Conservation (phyloP, 1,140 invertebrate species). For the Hypothenemus hampei region DNA sequence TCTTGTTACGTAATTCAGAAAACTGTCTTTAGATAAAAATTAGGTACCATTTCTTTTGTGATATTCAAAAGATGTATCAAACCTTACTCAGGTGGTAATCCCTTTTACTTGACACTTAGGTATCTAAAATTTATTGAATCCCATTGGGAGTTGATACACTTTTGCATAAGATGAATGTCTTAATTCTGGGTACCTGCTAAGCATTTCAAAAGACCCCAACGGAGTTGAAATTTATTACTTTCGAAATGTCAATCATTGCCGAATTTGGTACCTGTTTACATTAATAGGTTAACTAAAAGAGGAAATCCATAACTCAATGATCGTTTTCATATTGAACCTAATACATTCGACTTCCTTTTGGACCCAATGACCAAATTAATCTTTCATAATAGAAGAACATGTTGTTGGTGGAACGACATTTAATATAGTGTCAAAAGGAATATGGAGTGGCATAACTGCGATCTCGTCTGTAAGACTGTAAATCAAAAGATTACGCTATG, state of each 20-base stretch:
- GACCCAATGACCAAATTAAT: no score
- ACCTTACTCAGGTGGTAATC: conserved; percentile 15
- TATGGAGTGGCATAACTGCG: no score
- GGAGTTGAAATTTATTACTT: conserved; percentile 2
- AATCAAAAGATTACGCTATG: conserved; percentile 22
- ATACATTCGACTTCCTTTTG: no score
- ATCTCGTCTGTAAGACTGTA: conserved; percentile 6
- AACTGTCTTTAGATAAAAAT: conserved; percentile 4
- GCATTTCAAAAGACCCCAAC: no score
- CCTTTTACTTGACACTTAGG: conserved; percentile 10
- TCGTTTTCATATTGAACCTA: no score
- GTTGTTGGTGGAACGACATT: no score
- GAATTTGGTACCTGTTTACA: not conserved
- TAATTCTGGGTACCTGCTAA: conserved; percentile 19
- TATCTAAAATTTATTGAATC: conserved; percentile 18
- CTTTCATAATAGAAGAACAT: no score
- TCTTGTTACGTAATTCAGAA: not conserved
- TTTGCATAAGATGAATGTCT: conserved; percentile 26
- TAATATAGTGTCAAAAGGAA: no score
- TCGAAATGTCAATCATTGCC: not conserved
- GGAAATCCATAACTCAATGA: not conserved
- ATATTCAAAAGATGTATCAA: conserved; percentile 2
- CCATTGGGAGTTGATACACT: conserved; percentile 5
- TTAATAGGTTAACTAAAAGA: not conserved
- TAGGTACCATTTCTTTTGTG: not conserved